phyloP scores from a whole-genome alignment of 2,888 invertebrate genomes.

The Enchytraeus crypticus region DNA sequence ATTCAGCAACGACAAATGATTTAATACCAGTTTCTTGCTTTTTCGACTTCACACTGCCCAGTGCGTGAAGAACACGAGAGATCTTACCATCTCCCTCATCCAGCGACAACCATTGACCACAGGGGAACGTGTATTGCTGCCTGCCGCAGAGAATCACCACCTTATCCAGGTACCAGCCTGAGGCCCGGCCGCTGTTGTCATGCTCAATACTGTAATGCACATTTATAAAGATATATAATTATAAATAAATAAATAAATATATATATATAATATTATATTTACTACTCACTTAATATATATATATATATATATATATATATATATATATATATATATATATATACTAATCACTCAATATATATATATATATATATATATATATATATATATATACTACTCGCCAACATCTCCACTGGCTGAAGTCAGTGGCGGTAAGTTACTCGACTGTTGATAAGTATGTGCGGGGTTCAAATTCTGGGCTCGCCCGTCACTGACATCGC shows the following conservation, averaged over 20 bases:
- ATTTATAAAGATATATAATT: background rate
- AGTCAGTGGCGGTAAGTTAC: no score
- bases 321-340: background rate
- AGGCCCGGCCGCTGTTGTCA: background rate
- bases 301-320: background rate
- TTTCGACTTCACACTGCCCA: background rate
- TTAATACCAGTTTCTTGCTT: background rate
- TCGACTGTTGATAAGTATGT: no score
- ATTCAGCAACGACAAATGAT: background rate
- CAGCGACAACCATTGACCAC: slow-evolving; percentile 38
- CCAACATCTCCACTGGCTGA: no score
- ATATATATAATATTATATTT: background rate
- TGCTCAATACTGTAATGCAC: background rate
- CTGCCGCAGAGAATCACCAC: background rate
- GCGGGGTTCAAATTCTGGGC: no score
- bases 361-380: background rate
- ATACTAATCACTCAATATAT: background rate
- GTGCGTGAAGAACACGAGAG: slow-evolving; percentile 11
- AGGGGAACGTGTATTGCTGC: slow-evolving; percentile 32
- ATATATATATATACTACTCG: no score
- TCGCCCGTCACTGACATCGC: no score
- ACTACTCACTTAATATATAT: background rate
- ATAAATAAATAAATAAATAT: background rate
- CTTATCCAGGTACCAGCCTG: background rate
- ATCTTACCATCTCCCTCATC: slow-evolving; percentile 39